These are phyloP conservation scores for Otolemur garnettii DNA, from an alignment of 2,113 vertebrate species.

Conservation along the genomic window DNA sequence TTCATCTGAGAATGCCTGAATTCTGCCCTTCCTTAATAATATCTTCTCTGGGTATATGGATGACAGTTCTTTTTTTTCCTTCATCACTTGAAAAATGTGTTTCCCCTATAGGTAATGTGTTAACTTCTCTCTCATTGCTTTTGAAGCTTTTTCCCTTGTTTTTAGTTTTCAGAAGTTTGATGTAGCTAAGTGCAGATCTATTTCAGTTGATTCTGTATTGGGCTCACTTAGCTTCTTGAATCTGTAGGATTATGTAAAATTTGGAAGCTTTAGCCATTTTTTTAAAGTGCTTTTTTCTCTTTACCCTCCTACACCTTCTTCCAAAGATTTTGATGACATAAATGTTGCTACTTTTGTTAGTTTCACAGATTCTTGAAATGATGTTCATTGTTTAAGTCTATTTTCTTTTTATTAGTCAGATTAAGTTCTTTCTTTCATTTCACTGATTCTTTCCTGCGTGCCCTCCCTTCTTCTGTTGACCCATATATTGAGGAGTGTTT, in stretches of 20 bases:
- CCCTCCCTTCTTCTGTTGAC: not conserved
- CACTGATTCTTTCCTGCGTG: not conserved
- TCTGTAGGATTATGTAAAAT: not conserved
- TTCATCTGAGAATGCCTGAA: not conserved
- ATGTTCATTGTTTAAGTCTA: not conserved
- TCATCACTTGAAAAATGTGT: too few species aligned
- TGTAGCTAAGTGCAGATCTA: not conserved
- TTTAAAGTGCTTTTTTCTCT: not conserved
- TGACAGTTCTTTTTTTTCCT: not conserved
- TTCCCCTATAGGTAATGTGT: not conserved
- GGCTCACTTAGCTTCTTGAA: not conserved
- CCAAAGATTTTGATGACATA: not conserved
- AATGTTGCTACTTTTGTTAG: not conserved
- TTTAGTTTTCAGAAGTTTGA: not conserved
- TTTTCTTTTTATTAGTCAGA: not conserved
- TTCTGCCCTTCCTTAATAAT: not conserved
- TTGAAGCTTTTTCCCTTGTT: not conserved
- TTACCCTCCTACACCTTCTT: not conserved
- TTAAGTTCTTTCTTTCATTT: not conserved
- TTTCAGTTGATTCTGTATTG: not conserved
- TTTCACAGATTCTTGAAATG: not conserved
- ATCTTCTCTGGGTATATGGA: not conserved
- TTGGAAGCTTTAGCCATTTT: not conserved
- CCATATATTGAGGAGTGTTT: not conserved
- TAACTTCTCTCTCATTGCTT: not conserved